Conservation (phyloP, 23 tunicate species). For the Aplidium turbinatum region DNA sequence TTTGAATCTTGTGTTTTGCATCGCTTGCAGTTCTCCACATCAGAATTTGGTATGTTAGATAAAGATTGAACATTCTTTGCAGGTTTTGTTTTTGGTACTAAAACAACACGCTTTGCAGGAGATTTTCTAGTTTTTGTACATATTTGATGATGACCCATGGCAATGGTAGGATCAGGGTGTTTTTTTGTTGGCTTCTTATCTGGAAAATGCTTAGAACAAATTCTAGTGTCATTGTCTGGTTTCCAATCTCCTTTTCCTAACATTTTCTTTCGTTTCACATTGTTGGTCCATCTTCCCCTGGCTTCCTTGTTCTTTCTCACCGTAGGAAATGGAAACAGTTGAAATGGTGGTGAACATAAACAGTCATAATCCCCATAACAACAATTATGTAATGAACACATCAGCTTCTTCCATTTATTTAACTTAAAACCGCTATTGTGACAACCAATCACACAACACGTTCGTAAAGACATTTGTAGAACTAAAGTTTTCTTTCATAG, state of each 20-base stretch:
- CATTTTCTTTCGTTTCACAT: neutral
- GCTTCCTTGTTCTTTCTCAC: neutral
- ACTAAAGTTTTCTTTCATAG: too few relatives aligned
- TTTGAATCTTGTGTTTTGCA: too few relatives aligned
- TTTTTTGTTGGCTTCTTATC: neutral
- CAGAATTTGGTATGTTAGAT: too few relatives aligned
- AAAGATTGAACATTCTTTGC: too few relatives aligned
- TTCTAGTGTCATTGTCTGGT: neutral
- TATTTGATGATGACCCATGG: neutral
- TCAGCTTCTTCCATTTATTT: slow-evolving; percentile 1
- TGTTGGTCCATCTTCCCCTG: neutral
- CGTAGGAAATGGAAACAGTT: neutral
- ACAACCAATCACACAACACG: slow-evolving; percentile 1
- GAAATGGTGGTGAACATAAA: slow-evolving; percentile 7
- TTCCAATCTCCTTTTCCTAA: neutral
- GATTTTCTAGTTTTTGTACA: neutral
- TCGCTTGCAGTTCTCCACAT: too few relatives aligned
- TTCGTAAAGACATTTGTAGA: too few relatives aligned
- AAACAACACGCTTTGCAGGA: too few relatives aligned
- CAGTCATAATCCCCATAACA: neutral
- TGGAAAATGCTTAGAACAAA: slow-evolving; percentile 9
- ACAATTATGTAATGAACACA: too few relatives aligned
- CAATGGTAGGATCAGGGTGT: neutral
- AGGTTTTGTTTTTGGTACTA: too few relatives aligned
- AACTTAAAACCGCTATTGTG: neutral